phyloP scores from a whole-genome alignment of 2,888 invertebrate species.

The Hartigia nigra region DNA sequence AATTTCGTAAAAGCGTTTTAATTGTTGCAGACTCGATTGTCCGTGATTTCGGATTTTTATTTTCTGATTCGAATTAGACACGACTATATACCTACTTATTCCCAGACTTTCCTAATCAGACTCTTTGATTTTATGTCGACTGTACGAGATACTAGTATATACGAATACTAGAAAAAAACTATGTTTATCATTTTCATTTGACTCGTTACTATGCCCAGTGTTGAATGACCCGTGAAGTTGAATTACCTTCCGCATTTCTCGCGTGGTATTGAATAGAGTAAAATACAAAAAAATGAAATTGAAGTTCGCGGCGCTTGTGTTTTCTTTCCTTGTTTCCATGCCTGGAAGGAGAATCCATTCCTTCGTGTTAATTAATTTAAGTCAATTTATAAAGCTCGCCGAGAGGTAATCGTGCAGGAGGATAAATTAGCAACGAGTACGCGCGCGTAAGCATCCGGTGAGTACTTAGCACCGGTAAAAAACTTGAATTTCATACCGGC shows the following conservation, averaged over 20 bases:
- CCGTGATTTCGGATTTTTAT: background rate
- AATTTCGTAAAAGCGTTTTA: conserved; percentile 64
- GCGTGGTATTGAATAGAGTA: background rate
- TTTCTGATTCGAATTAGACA: background rate
- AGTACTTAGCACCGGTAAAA: background rate
- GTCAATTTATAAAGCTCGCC: background rate
- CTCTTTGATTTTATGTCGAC: background rate
- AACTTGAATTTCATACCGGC: conserved; percentile 31
- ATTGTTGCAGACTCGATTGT: conserved; percentile 46
- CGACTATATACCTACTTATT: background rate
- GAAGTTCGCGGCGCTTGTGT: background rate
- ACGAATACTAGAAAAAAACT: no score
- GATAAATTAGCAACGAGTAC: background rate
- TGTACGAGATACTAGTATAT: background rate
- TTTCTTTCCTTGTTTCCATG: background rate
- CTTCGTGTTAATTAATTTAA: background rate
- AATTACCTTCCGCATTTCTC: background rate
- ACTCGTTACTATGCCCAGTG: no score
- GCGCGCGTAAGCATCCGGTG: background rate
- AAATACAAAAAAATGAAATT: background rate
- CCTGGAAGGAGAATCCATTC: background rate
- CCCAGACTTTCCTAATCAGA: background rate
- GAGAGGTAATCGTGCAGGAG: background rate
- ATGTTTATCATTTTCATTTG: background rate
- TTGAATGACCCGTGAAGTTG: background rate